Conservation (phyloP, 30 jellyfish, hydroid and myxozoan species). For the Cassiopea xamachana region DNA sequence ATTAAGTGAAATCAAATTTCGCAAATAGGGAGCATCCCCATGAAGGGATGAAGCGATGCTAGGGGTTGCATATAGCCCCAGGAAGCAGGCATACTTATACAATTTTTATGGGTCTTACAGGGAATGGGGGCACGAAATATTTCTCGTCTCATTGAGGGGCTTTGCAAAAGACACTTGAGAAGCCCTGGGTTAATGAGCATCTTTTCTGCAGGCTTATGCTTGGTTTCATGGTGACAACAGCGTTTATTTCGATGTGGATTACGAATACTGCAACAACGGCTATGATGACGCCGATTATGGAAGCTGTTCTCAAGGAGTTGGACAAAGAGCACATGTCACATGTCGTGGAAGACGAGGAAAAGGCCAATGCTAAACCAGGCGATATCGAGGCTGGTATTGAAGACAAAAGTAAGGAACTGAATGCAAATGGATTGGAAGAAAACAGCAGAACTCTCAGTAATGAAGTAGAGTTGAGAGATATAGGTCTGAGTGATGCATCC, state of each 20-base stretch:
- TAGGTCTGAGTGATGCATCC: constrained; percentile 2
- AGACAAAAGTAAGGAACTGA: not conserved
- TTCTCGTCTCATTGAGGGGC: not conserved
- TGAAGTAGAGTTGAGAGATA: not conserved
- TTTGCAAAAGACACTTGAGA: too few relatives aligned
- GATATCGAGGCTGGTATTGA: not conserved
- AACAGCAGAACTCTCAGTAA: not conserved
- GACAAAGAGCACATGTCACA: constrained; percentile 76
- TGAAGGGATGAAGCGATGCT: too few relatives aligned
- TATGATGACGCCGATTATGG: constrained; percentile 99
- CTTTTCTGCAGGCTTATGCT: constrained; percentile 41
- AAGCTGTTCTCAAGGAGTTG: constrained; percentile 94
- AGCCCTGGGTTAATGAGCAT: too few relatives aligned
- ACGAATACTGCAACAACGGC: constrained; percentile 99
- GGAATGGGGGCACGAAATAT: not conserved
- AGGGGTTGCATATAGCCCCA: too few relatives aligned
- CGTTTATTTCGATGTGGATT: constrained; percentile 98
- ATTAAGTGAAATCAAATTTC: too few relatives aligned
- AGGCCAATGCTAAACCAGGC: not conserved
- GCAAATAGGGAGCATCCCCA: too few relatives aligned
- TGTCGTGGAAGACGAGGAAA: constrained; percentile 52
- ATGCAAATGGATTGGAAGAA: not conserved
- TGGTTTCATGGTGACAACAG: constrained; percentile 95
- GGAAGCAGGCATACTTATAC: too few relatives aligned
- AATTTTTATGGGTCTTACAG: too few relatives aligned